Conservation (phyloP, 2,113 vertebrate genomes). For the Opisthocomus hoazin region DNA sequence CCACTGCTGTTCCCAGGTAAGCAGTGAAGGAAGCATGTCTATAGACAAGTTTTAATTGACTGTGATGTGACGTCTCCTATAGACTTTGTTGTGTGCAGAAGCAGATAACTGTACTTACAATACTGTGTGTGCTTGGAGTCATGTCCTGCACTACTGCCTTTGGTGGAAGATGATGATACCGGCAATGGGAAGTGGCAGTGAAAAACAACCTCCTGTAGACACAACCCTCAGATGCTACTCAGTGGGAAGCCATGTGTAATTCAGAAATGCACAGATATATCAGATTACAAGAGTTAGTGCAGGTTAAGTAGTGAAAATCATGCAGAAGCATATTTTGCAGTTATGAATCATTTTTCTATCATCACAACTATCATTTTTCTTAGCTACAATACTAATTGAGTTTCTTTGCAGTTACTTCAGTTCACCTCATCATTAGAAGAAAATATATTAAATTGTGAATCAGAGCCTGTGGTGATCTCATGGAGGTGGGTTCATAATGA, state of each 20-base stretch:
- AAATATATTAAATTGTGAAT: constrained; percentile 30
- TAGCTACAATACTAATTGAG: constrained; percentile 43
- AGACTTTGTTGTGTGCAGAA: neutral
- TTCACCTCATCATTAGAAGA: constrained; percentile 44
- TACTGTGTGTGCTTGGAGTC: neutral
- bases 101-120: neutral
- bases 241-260: neutral
- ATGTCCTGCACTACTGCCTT: neutral
- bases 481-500: neutral
- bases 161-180: neutral
- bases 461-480: constrained; percentile 29
- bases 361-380: constrained; percentile 37
- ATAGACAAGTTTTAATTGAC: neutral
- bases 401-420: constrained; percentile 40
- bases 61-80: neutral
- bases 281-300: neutral
- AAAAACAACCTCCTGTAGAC: neutral
- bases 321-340: constrained; percentile 42
- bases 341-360: constrained; percentile 31
- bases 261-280: neutral
- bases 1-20: neutral
- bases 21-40: neutral
- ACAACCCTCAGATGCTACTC: neutral
- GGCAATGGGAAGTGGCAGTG: neutral
- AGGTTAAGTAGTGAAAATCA: constrained; percentile 44